Evolutionary conservation across 1,140 invertebrate genomes (phyloP).

Genomic region (Acarapis woodi): DNA sequence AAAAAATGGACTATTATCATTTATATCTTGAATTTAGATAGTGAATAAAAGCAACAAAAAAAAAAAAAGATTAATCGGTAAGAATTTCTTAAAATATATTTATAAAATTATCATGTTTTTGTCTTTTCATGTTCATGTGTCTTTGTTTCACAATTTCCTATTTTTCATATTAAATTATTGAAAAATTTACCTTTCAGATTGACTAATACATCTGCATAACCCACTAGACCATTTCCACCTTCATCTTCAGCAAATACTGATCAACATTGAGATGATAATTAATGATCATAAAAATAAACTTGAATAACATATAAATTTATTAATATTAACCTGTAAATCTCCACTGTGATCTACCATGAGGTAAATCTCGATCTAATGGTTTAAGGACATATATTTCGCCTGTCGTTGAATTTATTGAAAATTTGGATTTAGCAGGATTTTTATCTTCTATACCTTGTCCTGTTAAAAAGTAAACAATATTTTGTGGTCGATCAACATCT

Average conservation of each 20-base stretch:
- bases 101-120: slow-evolving; percentile 76
- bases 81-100: background rate
- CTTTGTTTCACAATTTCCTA: no score
- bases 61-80: no score
- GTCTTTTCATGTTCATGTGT: no score
- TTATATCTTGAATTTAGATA: no score
- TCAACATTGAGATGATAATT: no score
- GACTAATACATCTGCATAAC: slow-evolving; percentile 92
- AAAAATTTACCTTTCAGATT: no score
- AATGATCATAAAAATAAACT: no score
- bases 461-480: slow-evolving; percentile 85
- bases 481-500: slow-evolving; percentile 68
- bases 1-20: slow-evolving; percentile 91
- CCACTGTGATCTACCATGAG: slow-evolving; percentile 80
- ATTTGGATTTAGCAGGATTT: slow-evolving; percentile 76
- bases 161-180: no score
- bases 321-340: no score
- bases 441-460: slow-evolving; percentile 78
- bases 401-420: slow-evolving; percentile 74
- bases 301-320: no score
- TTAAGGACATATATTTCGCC: slow-evolving; percentile 53
- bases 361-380: slow-evolving; percentile 83
- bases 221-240: slow-evolving; percentile 72
- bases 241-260: slow-evolving; percentile 89
- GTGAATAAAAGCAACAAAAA: no score